Percentiles rank a stretch among this genome's conserved stretches.
Conservation (phyloP, 2,888 invertebrate species). For the Carcina quercana region DNA sequence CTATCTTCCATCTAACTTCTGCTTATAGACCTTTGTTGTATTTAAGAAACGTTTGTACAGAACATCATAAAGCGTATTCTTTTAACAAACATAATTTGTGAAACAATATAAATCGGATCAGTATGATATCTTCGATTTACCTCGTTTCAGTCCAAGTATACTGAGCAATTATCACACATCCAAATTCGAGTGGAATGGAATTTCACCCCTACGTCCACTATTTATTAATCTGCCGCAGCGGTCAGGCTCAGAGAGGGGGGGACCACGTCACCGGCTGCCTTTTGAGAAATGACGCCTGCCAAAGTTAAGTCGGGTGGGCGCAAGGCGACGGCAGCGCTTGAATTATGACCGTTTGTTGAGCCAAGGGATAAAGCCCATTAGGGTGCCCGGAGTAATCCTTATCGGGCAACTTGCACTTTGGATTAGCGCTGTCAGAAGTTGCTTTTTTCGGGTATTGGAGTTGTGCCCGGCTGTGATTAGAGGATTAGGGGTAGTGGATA, state of each 20-base stretch:
- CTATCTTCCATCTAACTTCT: too few species aligned
- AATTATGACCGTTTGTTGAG: slow-evolving; percentile 72
- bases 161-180: too few species aligned
- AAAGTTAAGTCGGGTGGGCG: slow-evolving; percentile 73
- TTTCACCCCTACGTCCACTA: slow-evolving; percentile 68
- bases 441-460: slow-evolving; percentile 64
- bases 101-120: too few species aligned
- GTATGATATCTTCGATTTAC: too few species aligned
- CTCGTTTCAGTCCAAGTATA: too few species aligned
- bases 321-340: slow-evolving; percentile 61
- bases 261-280: slow-evolving; percentile 65
- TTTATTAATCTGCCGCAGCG: slow-evolving; percentile 72
- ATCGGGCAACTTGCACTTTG: slow-evolving; percentile 73
- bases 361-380: slow-evolving; percentile 70
- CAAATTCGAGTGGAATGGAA: too few species aligned
- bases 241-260: too few species aligned
- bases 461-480: slow-evolving; percentile 63
- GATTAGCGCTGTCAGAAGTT: slow-evolving; percentile 70
- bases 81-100: too few species aligned
- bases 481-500: slow-evolving; percentile 39
- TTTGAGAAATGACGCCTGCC: slow-evolving; percentile 75
- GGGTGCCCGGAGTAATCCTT: slow-evolving; percentile 67
- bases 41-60: too few species aligned
- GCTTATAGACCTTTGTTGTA: too few species aligned
- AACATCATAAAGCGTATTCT: too few species aligned